phyloP scores from a whole-genome alignment of 2,113 vertebrate species.

The Proterorhinus semilunaris region DNA sequence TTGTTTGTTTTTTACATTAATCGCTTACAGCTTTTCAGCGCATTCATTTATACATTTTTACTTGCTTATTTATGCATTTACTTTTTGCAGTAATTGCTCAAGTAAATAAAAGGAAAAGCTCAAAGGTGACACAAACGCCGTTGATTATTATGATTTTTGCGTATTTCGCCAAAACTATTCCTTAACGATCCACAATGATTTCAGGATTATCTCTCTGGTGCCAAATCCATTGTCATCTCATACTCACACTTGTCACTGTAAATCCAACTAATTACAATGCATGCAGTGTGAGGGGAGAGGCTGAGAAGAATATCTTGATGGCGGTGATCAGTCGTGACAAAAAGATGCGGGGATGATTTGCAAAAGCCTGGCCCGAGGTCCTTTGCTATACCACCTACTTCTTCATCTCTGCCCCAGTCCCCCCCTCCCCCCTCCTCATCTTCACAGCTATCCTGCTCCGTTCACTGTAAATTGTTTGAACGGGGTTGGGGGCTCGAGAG shows the following conservation, averaged over 20 bases:
- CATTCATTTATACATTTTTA: too few species aligned
- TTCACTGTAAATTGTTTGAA: slow-evolving; percentile 40
- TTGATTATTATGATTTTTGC: background rate
- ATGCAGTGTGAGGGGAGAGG: slow-evolving; percentile 23
- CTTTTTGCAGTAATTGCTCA: too few species aligned
- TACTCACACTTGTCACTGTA: slow-evolving; percentile 28
- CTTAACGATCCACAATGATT: background rate
- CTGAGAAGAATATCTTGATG: slow-evolving; percentile 15
- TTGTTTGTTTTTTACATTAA: too few species aligned
- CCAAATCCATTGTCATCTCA: background rate
- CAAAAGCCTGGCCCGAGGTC: slow-evolving; percentile 40
- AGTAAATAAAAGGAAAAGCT: too few species aligned
- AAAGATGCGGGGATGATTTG: slow-evolving; percentile 37
- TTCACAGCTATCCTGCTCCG: slow-evolving; percentile 29
- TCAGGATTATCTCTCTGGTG: background rate
- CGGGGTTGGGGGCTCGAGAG: slow-evolving; percentile 26
- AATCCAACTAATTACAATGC: slow-evolving; percentile 24
- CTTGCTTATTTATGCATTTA: too few species aligned
- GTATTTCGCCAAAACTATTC: background rate
- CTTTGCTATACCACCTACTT: slow-evolving; percentile 29
- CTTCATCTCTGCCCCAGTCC: slow-evolving; percentile 41
- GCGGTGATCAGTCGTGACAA: slow-evolving; percentile 15
- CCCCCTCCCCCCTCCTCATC: slow-evolving; percentile 5
- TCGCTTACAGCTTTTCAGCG: too few species aligned
- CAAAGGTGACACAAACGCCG: too few species aligned